Evolutionary conservation across 1,140 invertebrate genomes (phyloP), one percentile per base, ranked within the genome.

Genomic region (Oppia nitens): DNA sequence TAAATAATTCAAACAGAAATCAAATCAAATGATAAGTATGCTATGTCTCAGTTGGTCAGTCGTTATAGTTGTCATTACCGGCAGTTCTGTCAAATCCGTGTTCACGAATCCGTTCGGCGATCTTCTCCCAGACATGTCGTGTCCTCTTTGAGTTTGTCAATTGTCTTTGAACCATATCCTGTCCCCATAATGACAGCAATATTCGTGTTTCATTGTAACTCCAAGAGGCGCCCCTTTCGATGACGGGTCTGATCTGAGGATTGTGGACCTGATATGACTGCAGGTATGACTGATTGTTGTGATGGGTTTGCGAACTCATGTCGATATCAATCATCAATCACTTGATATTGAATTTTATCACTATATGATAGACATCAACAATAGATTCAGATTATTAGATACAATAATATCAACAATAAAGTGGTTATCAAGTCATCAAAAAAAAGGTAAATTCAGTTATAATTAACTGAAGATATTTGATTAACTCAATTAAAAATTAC

Each of bases 191-290:
- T 21, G 60, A 50, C 9, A 63, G 32, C 29, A 63, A 52, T 23
- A 63, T 53, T 51, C 55, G 50, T 12, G 62, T 63, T 49, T 63
- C 62, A 47, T 62, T 45, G 28, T 32, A 57, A 24, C 40, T 60
- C 62, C 62, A 63, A 26, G 55, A 60, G 3, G 62, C 62, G 9
- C 62, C 60, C n/a, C 62, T 27, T 52, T 63, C 62, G 25, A 63
- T 63, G 24, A 40, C 23, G 23, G 52, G 51, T 28, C 47, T 53
- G 2, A 23, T 40, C 1, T 47, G 26, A 4, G 2, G 55, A 52
- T 26, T 28, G n/a, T 24, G 49, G 4, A 28, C 49, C n/a, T 24
- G 21, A 25, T 51, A 23, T 28, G 27, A 9, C 6, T 6, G 4
- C 23, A 25, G 4, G n/a, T 28, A 51, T n/a, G 21, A 25, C 49